Base-by-base conservation (phyloP, 2,113 vertebrate species). In the Mixornis gularis region DNA sequence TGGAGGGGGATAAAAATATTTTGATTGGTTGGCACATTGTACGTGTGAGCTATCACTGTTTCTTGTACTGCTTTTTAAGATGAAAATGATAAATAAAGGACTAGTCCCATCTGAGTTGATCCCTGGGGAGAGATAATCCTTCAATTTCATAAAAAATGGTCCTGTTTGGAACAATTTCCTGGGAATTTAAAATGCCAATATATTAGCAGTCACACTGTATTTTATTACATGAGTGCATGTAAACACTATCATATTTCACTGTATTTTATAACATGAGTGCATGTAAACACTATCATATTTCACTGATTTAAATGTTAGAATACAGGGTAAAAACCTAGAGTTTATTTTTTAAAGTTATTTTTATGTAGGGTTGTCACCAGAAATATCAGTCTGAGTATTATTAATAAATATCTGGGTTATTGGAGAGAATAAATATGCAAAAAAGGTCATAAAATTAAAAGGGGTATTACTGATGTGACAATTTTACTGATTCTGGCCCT, bases 1-100 rank as follows among this genome's bases (percentile, higher is more conserved):
- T 76, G 68, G 82, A 91, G 29, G 66, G 10, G 73, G 20, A 44
- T 41, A 91, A 88, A 95, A 96, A 81, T 95, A 91, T 94, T 97
- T 97, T 95, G 46, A 82, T 89, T 93, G 63, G 30, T 34, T 87
- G 69, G 15, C 14, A 80, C 59, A 66, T 29, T 91, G 49, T 87
- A 71, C 5, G 5, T 79, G 12, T 56, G 25, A 85, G 26, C 46
- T 51, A 78, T 20, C 49, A 38, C 36, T 94, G 12, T 73, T 89
- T 81, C 16, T 36, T 82, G 10, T 88, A 85, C 56, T 71, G 19
- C 24, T 85, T 78, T 94, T 65, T n/a, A 84, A 71, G 22, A 56
- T 74, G 13, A 87, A 87, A 88, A 29, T 65, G 12, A 78, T 74
- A 69, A 77, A 71, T 62, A 88, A 63, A 59, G 43, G 56, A 77